A percentile compares a stretch with the other conserved stretches of the same genome.
Evolutionary conservation across 1,140 invertebrate genomes (phyloP).

Genomic region (Zaprionus tsacasi): DNA sequence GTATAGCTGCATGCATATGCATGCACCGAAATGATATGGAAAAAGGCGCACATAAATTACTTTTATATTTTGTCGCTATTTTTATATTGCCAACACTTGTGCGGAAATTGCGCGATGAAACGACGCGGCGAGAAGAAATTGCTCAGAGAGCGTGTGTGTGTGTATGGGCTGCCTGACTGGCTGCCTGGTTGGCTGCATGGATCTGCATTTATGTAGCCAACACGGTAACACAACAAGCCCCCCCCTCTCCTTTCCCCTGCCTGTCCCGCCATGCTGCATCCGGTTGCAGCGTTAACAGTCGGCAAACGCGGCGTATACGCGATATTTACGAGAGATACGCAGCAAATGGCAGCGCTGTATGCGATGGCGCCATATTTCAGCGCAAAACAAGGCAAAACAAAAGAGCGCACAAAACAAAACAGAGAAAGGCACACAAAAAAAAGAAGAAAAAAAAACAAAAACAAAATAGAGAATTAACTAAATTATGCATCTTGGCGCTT

Average conservation of each 20-base stretch:
- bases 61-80: conserved; percentile 83
- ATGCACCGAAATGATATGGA: conserved; percentile 72
- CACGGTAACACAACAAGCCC: conserved; percentile 50
- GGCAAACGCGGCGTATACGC: conserved; percentile 51
- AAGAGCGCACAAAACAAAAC: conserved; percentile 18
- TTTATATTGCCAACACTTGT: conserved; percentile 83
- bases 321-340: conserved; percentile 71
- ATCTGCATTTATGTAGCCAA: conserved; percentile 66
- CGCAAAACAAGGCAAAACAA: conserved; percentile 45
- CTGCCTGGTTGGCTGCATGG: conserved; percentile 18
- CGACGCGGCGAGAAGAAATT: conserved; percentile 67
- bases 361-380: conserved; percentile 67
- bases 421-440: neutral
- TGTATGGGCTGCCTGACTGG: neutral
- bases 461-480: conserved; percentile 48
- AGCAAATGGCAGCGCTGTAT: conserved; percentile 37
- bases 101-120: conserved; percentile 81
- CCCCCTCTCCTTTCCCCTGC: neutral
- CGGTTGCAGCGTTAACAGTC: conserved; percentile 2
- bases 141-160: conserved; percentile 23
- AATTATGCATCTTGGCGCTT: conserved; percentile 62
- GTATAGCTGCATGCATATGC: conserved; percentile 24
- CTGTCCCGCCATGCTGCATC: conserved; percentile 2
- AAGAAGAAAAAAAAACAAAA: conserved; percentile 6
- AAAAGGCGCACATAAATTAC: conserved; percentile 80